phyloP scores from a whole-genome alignment of 2,888 invertebrate species.

The Drosophila rellima region DNA sequence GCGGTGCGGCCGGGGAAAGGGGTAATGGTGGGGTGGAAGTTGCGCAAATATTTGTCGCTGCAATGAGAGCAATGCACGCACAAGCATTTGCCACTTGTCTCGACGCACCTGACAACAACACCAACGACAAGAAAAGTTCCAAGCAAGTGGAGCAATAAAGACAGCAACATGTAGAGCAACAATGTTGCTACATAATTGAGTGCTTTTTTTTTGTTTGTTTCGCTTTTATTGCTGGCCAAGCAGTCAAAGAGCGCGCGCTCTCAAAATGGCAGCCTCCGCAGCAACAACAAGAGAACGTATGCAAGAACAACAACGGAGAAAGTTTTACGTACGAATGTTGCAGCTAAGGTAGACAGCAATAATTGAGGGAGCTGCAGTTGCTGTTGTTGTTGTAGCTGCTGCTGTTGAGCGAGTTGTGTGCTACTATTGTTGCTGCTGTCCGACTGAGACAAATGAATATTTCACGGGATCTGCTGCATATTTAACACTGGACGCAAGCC shows the following conservation, averaged over 20 bases:
- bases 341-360: constrained; percentile 43
- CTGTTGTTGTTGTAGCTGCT: constrained; percentile 23
- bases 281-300: constrained; percentile 53
- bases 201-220: neutral
- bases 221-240: constrained; percentile 6
- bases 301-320: constrained; percentile 70
- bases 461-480: constrained; percentile 56
- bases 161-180: constrained; percentile 48
- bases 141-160: constrained; percentile 31
- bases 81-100: constrained; percentile 75
- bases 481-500: constrained; percentile 44
- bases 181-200: constrained; percentile 67
- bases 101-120: constrained; percentile 70
- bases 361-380: constrained; percentile 38
- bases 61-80: constrained; percentile 80
- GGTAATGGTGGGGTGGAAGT: constrained; percentile 16
- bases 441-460: constrained; percentile 49
- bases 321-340: constrained; percentile 52
- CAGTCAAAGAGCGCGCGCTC: constrained; percentile 24
- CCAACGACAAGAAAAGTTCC: constrained; percentile 47
- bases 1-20: neutral
- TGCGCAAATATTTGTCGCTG: constrained; percentile 74
- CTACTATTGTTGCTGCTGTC: constrained; percentile 15
- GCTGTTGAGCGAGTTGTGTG: constrained; percentile 22
- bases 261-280: constrained; percentile 37